Evolutionary conservation across 2,113 vertebrate species (phyloP), one percentile per base, ranked within the genome.

Genomic region (Ageneiosus marmoratus): DNA sequence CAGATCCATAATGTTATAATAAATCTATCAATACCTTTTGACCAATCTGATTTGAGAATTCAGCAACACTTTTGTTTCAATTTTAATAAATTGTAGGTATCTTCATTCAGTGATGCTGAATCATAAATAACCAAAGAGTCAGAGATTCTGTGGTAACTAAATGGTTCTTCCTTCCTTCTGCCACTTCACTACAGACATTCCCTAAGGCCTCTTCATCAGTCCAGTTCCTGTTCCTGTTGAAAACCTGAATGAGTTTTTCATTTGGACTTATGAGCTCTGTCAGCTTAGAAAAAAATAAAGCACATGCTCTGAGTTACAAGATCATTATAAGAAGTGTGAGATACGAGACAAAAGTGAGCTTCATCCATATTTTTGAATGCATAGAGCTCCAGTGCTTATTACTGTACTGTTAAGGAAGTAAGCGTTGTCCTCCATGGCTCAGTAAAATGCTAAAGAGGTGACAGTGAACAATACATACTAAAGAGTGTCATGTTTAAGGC

Each of bases 401-500:
- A 87, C 88, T 83, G 86, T 83, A 86, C 86, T 85, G 88, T 79
- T 89, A 83, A 88, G 88, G 77, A 87, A 88, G 85, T 50, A 80
- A 90, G 88, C 89, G 89, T 93, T 91, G 91, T 91, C 90, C 84
- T 89, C 90, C 90, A 94, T 55, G 91, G 93, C 94, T 91, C 93
- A 88, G 90, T 94, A 92, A 88, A 76, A 90, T 83, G 89, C 81
- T 89, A 92, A 92, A 93, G 82, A 91, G 94, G 90, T 89, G 92
- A 92, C 87, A 94, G 85, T 91, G 94, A 94, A 92, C 91, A 93
- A 94, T 88, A 91, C 91, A 89, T 90, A 87, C 86, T 84, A 79
- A 62, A 0, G 0, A 92, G 95, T 91, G 94, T 95, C 93, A 75
- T 88, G 90, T 96, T 96, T 95, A 95, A 93, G 91, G 87, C 91